Evolutionary conservation across 2,888 invertebrate species (phyloP), one percentile per base, ranked within the genome.

Genomic region (Nomada lathburiana): DNA sequence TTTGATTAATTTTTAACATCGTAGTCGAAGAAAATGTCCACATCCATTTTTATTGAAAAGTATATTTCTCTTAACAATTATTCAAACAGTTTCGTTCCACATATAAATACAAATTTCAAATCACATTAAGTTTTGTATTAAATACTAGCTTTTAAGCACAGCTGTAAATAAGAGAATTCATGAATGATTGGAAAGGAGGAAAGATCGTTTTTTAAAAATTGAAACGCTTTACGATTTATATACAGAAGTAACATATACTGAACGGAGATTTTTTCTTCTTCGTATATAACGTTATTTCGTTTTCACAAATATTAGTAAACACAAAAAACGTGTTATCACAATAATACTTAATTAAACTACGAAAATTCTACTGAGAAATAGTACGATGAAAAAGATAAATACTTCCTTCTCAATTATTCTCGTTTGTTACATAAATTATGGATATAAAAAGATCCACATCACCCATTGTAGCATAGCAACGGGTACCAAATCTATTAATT

Each of bases 31-130:
- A 29, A 57, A 68, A 67, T 67, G 11, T 50, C 16, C 42, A 62
- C 11, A 11, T 16, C 20, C 52, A 67, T 57, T 68, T 81, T 70
- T 53, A 64, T 75, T 62, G 62, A 81, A 83, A 83, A 81, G 76
- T 83, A 81, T 83, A 83, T 82, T 82, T 80, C 36, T 72, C 76
- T 55, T 36, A 86, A 86, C 82, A 80, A 80, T 77, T 50, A 63
- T 84, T 23, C 50, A 74, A 83, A 83, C 57, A 63, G 59, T 10
- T 68, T 74, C 42, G 76, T 29, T 55, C 65, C 59, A 52, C 42
- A 53, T 74, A 62, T 79, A 80, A 81, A 81, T 83, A 86, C 60
- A 83, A 78, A 70, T 57, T 85, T 73, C 69, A n/a, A 76, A 76
- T 79, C 55, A 71, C 74, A 74, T 70, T 64, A 72, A 47, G 59